phyloP scores from a whole-genome alignment of 2,888 invertebrate genomes.

The Merodon equestris region DNA sequence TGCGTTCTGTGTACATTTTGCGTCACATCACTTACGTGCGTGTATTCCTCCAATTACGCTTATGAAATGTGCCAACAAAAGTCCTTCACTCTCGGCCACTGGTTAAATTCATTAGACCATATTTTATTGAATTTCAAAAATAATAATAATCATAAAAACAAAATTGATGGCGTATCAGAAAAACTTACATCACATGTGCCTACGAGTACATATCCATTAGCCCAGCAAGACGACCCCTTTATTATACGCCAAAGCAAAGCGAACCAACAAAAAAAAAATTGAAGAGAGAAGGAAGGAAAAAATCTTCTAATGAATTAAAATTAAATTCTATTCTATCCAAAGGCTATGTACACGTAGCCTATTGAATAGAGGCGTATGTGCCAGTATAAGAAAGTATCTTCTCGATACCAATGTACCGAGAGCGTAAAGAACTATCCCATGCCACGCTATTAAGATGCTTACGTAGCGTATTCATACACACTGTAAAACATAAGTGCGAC shows the following conservation, averaged over 20 bases:
- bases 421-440: conserved; percentile 38
- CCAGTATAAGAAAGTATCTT: conserved; percentile 1
- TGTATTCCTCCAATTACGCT: no score
- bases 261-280: no score
- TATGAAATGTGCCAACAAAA: not conserved
- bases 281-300: not conserved
- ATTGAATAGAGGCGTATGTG: conserved; percentile 6
- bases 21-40: no score
- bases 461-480: conserved; percentile 23
- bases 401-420: conserved; percentile 25
- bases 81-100: conserved; percentile 9
- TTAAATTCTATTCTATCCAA: conserved; percentile 58
- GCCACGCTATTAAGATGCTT: conserved; percentile 53
- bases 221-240: conserved; percentile 53
- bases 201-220: conserved; percentile 49
- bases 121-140: conserved; percentile 39
- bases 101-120: conserved; percentile 41
- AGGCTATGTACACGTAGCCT: no score
- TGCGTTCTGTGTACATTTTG: no score
- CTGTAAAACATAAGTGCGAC: conserved; percentile 47
- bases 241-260: conserved; percentile 8
- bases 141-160: conserved; percentile 13
- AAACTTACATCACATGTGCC: conserved; percentile 51
- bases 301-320: conserved; percentile 60
- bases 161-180: conserved; percentile 33